Percentiles rank a stretch among this genome's conserved stretches.
Evolutionary conservation across 2,888 invertebrate genomes (phyloP).

Genomic region (Yponomeuta malinellus): DNA sequence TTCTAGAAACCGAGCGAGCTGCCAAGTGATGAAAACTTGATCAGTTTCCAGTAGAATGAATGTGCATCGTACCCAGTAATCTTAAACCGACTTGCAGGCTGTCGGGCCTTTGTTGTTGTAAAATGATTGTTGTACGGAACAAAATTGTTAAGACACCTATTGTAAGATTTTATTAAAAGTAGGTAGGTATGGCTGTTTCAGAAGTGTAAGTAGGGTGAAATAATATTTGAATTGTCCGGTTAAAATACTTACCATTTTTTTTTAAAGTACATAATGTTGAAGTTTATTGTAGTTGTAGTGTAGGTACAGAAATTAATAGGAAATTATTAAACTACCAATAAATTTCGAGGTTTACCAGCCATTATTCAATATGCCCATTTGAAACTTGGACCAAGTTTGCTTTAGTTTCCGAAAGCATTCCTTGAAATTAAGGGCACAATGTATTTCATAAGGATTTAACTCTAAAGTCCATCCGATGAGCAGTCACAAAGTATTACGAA

Average conservation of each 20-base stretch:
- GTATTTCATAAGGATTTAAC: background rate
- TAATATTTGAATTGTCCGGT: background rate
- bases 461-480: background rate
- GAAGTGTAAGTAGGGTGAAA: background rate
- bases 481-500: background rate
- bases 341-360: background rate
- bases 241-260: background rate
- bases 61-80: too few relatives aligned
- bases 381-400: background rate
- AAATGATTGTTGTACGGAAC: too few relatives aligned
- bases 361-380: background rate
- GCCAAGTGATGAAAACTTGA: too few relatives aligned
- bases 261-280: background rate
- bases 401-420: background rate
- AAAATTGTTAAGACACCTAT: too few relatives aligned
- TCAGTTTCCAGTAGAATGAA: too few relatives aligned
- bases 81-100: too few relatives aligned
- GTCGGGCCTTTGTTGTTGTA: too few relatives aligned
- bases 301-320: background rate
- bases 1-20: too few relatives aligned
- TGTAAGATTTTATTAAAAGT: too few relatives aligned
- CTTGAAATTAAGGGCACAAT: background rate
- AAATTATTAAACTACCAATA: background rate
- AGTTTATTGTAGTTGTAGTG: background rate
- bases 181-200: too few relatives aligned